Base-by-base conservation (phyloP, 1,140 invertebrate species). In the Phenacoccus solenopsis region DNA sequence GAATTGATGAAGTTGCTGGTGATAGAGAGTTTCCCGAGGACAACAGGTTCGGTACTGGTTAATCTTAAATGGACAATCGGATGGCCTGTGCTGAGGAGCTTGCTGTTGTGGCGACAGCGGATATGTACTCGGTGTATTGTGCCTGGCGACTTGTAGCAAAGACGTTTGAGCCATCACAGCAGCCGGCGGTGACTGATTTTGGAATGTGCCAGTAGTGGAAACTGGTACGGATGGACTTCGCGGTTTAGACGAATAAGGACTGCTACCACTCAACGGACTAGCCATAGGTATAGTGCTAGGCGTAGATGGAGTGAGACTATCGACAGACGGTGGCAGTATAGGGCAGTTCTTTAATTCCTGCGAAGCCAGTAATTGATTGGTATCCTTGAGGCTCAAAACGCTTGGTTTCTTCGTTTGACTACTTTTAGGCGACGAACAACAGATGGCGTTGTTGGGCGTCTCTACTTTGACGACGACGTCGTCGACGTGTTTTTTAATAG, bases 271-370 rank as follows among this genome's bases (percentile, higher is more conserved):
- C 13, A 69, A 28, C 21, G 70, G 68, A 69, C 71, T 72, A 21
- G 70, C 59, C 22, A 70, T 67, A n/a, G 73, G 84, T 72, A 84
- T 79, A 9, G 80, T 83, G 1, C 82, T 83, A 0, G 86, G 85
- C 9, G 86, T 85, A 0, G 85, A 86, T 0, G 85, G 85, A 0
- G 86, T 87, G 1, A 87, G 75, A 73, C 83, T 86, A 24, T 85
- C 82, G 13, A 83, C 82, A 0, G 85, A 83, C 67, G 82, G 83
- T 74, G 80, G 82, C 70, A 69, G 59, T 21, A 70, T 70, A 12
- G 73, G 73, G 16, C 69, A 68, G 0, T 56, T 13, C 16, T 71
- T 71, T 0, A 67, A 38, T 2, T 72, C 25, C 20, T 74, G 71
- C 7, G 74, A 72, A 13, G 73, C 73, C 70, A 70, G 28, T 13